Conservation (phyloP, 2,888 invertebrate species). For the Trachelus tabidus region DNA sequence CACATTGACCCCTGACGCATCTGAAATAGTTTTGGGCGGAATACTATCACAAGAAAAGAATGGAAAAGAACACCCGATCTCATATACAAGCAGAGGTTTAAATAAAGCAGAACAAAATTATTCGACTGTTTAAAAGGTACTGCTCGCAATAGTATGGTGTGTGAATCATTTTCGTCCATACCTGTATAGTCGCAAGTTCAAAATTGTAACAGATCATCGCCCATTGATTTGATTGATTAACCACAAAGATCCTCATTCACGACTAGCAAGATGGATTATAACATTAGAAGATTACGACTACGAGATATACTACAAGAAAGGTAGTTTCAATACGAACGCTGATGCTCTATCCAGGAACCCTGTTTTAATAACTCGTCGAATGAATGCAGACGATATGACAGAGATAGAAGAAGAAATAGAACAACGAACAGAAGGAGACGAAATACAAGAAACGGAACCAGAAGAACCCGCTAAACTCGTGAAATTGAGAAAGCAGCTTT, state of each 20-base stretch:
- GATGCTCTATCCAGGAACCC: constrained; percentile 19
- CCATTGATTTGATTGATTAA: constrained; percentile 32
- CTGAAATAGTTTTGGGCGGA: constrained; percentile 42
- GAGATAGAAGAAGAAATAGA: not conserved
- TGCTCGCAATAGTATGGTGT: constrained; percentile 35
- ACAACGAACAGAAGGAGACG: not conserved
- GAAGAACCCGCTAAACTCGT: not conserved
- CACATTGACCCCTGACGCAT: constrained; percentile 48
- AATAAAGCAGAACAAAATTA: constrained; percentile 27
- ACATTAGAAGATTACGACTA: constrained; percentile 45
- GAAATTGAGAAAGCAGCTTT: not conserved
- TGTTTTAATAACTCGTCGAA: not conserved
- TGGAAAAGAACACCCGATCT: constrained; percentile 50
- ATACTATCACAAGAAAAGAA: constrained; percentile 50
- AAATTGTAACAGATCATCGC: constrained; percentile 34
- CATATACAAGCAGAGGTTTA: constrained; percentile 45
- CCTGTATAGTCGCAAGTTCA: constrained; percentile 34
- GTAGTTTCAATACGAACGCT: constrained; percentile 31
- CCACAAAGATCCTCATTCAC: constrained; percentile 36
- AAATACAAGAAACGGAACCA: not conserved
- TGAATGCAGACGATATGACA: not conserved
- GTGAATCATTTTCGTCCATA: constrained; percentile 37
- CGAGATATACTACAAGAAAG: constrained; percentile 44
- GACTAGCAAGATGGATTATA: constrained; percentile 42
- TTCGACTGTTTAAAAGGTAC: constrained; percentile 35